A percentile compares a stretch with the other conserved stretches of the same genome.
Conservation (phyloP, 2,888 invertebrate genomes). For the Quadriops clusia region DNA sequence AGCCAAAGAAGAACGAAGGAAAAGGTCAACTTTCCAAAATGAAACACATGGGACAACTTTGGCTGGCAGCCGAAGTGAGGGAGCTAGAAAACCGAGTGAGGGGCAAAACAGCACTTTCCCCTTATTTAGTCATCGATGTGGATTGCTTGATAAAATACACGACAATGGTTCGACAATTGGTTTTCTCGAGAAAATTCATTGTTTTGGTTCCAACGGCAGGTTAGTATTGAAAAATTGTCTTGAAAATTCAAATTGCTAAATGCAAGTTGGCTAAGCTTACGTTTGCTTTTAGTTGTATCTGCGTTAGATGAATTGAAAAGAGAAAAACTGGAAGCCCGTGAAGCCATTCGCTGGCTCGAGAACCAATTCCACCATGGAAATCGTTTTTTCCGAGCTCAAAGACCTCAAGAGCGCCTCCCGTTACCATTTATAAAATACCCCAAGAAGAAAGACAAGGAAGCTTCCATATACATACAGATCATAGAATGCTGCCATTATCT, state of each 20-base stretch:
- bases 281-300: constrained; percentile 60
- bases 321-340: constrained; percentile 70
- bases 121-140: constrained; percentile 80
- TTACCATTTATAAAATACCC: constrained; percentile 63
- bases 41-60: constrained; percentile 78
- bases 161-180: constrained; percentile 67
- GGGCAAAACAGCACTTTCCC: constrained; percentile 51
- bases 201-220: constrained; percentile 81
- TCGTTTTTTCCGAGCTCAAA: constrained; percentile 75
- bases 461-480: constrained; percentile 66
- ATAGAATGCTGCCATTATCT: constrained; percentile 76
- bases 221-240: constrained; percentile 35
- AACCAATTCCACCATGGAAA: constrained; percentile 77
- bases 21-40: constrained; percentile 50
- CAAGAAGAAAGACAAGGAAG: constrained; percentile 62
- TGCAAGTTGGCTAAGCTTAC: constrained; percentile 3
- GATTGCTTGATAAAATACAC: constrained; percentile 67
- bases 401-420: constrained; percentile 66
- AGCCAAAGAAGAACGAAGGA: constrained; percentile 15
- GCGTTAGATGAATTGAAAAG: constrained; percentile 82
- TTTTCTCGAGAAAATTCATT: constrained; percentile 73
- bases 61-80: constrained; percentile 79
- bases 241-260: constrained; percentile 2
- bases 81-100: constrained; percentile 67
- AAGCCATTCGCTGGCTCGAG: constrained; percentile 90